These are phyloP conservation scores for Chlamydotis undulata DNA, from an alignment of 2,113 vertebrate genomes.

Conservation along the genomic window DNA sequence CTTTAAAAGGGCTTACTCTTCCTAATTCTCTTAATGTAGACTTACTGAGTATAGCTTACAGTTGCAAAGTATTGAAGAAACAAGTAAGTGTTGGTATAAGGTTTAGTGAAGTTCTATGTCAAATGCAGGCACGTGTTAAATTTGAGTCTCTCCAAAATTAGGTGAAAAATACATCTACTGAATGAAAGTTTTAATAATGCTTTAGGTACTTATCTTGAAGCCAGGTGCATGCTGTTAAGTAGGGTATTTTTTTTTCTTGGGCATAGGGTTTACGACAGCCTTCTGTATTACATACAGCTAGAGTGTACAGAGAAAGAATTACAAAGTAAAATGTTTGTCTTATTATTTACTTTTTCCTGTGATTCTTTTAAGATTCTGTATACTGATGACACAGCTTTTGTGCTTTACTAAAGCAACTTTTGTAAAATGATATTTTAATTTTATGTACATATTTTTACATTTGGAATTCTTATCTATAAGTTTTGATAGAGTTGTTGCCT, in stretches of 20 bases:
- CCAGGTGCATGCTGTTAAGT: background rate
- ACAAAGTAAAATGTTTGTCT: background rate
- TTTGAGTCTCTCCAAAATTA: background rate
- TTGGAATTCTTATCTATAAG: background rate
- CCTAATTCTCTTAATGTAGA: background rate
- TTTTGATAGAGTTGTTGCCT: background rate
- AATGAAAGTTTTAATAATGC: background rate
- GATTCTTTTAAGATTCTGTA: background rate
- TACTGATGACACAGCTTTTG: background rate
- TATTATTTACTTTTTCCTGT: background rate
- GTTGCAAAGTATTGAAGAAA: background rate
- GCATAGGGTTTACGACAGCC: background rate
- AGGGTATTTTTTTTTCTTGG: background rate
- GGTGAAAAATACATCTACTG: background rate
- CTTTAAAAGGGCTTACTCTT: background rate
- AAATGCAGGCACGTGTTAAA: background rate
- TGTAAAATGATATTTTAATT: background rate
- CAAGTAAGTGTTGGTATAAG: background rate
- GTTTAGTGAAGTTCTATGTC: background rate
- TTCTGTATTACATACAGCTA: background rate
- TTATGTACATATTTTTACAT: background rate
- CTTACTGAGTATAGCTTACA: background rate
- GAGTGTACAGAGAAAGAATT: background rate
- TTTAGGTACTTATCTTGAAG: background rate
- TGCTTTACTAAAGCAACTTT: background rate